Percentiles rank a stretch among this genome's conserved stretches.
These are phyloP conservation scores for Tinamus major DNA, from an alignment of 2,797 vertebrate genomes.

Conservation along the genomic window DNA sequence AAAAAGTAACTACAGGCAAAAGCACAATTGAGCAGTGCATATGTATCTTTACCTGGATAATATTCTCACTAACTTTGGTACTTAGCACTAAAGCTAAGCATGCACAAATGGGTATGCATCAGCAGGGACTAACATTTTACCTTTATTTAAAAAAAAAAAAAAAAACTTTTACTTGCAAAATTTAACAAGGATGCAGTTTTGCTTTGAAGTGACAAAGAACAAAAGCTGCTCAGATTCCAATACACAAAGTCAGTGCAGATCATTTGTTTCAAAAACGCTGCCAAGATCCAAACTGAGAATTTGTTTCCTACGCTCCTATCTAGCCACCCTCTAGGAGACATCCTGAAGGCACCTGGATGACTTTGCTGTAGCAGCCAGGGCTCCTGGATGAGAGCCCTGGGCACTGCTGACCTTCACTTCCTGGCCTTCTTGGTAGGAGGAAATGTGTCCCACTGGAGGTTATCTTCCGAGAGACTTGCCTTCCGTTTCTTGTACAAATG, in stretches of 20 bases:
- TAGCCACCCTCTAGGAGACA: neutral
- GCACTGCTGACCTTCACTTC: neutral
- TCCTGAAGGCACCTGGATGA: neutral
- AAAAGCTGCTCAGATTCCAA: neutral
- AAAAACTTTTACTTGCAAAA: neutral
- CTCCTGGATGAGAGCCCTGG: neutral
- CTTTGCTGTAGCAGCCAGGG: neutral
- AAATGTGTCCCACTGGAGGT: neutral
- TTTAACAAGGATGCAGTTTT: neutral
- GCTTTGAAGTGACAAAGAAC: neutral
- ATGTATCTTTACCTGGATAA: neutral
- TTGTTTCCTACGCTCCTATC: neutral
- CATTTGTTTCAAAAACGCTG: neutral
- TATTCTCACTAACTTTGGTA: neutral
- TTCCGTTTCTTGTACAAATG: neutral
- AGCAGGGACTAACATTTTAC: neutral
- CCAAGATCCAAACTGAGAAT: neutral
- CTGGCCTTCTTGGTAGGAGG: neutral
- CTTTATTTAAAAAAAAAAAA: neutral
- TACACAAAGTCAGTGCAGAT: neutral
- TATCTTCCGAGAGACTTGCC: neutral
- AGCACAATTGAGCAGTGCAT: neutral
- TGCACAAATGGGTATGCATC: accelerated
- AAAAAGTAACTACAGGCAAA: neutral
- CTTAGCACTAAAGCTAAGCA: neutral